phyloP scores from a whole-genome alignment of 37 sponge, comb jelly and placozoan genomes.

The Lycopodina hypogea region DNA sequence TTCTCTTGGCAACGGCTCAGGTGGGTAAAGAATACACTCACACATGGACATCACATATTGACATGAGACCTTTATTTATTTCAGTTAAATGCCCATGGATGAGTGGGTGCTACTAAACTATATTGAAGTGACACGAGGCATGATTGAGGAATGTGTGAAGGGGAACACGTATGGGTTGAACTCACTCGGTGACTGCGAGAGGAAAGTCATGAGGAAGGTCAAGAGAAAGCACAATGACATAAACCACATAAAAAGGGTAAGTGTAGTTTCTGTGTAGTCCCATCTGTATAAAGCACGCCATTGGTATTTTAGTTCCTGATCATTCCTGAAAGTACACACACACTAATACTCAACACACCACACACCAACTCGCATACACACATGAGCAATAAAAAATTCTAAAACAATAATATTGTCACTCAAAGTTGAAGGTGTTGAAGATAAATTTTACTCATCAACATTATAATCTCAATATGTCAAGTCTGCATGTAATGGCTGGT shows the following conservation, averaged over 20 bases:
- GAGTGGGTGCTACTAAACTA: conserved; percentile 84
- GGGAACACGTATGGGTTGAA: conserved; percentile 32
- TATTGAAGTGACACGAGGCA: conserved; percentile 61
- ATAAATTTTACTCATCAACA: not conserved
- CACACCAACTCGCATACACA: no score
- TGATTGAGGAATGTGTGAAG: conserved; percentile 42
- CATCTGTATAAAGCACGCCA: not conserved
- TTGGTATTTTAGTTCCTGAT: no score
- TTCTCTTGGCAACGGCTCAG: no score
- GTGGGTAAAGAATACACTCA: no score
- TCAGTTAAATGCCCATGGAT: conserved; percentile 89
- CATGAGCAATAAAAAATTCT: no score
- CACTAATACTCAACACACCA: no score
- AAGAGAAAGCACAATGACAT: conserved; percentile 97
- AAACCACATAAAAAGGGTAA: conserved; percentile 83
- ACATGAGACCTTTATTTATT: no score
- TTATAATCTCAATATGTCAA: no score
- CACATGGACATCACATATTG: no score
- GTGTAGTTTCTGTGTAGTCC: not conserved
- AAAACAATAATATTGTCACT: not conserved
- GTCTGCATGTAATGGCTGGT: no score
- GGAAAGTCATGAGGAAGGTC: conserved; percentile 90
- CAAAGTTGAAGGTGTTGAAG: not conserved
- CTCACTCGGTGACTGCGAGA: conserved; percentile 60
- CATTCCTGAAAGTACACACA: not conserved